Percentiles rank a stretch among this genome's conserved stretches.
phyloP scores from a whole-genome alignment of 2,888 invertebrate genomes.

The Steromphala cineraria region DNA sequence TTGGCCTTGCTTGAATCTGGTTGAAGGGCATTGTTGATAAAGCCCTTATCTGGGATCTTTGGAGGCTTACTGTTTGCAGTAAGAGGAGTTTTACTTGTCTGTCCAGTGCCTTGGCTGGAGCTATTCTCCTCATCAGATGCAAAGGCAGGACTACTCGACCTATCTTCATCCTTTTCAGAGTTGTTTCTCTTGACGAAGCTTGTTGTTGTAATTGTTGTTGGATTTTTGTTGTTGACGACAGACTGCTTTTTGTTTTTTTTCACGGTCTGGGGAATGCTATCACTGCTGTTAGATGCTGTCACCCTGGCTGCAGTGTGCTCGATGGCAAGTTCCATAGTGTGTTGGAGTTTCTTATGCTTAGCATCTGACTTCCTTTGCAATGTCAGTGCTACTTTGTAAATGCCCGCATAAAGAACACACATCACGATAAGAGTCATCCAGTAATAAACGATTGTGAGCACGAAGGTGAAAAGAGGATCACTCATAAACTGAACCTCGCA shows the following conservation, averaged over 20 bases:
- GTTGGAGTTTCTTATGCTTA: constrained; percentile 87
- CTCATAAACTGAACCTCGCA: constrained; percentile 98
- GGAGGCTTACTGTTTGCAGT: constrained; percentile 23
- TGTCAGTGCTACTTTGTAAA: constrained; percentile 96
- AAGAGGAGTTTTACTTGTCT: constrained; percentile 20
- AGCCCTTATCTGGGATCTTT: constrained; percentile 16
- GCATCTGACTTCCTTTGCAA: constrained; percentile 98
- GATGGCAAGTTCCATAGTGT: constrained; percentile 76
- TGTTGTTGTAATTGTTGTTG: constrained; percentile 34
- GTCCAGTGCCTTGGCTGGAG: constrained; percentile 51
- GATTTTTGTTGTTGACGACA: constrained; percentile 28
- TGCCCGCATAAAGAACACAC: constrained; percentile 96
- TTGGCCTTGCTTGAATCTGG: constrained; percentile 17
- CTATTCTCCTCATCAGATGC: constrained; percentile 91
- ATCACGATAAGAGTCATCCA: constrained; percentile 98
- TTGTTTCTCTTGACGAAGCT: constrained; percentile 47
- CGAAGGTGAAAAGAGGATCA: constrained; percentile 97
- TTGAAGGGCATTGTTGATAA: constrained; percentile 25
- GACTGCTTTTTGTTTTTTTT: constrained; percentile 34
- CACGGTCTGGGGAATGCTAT: constrained; percentile 25
- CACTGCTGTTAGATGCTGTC: constrained; percentile 26
- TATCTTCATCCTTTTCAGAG: constrained; percentile 79
- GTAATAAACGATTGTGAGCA: constrained; percentile 96
- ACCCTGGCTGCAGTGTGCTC: constrained; percentile 76
- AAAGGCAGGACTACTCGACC: constrained; percentile 93